These are phyloP conservation scores for Yoshiicerus persimilis DNA, from an alignment of 1,140 invertebrate species.

Conservation along the genomic window DNA sequence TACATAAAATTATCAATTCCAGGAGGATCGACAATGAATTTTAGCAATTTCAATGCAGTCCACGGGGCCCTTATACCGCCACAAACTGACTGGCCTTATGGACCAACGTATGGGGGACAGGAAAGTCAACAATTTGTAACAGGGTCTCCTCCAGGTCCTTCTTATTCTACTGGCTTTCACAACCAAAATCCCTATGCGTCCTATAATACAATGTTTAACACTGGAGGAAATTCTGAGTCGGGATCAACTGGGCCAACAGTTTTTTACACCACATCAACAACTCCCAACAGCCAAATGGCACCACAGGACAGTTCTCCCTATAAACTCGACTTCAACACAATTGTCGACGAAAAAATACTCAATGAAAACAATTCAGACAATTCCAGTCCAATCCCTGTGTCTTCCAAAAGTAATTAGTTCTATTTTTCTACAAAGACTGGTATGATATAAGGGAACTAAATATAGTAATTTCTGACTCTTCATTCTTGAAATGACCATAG, in stretches of 20 bases:
- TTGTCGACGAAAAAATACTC: slow-evolving; percentile 39
- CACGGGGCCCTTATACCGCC: slow-evolving; percentile 26
- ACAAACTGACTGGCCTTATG: slow-evolving; percentile 41
- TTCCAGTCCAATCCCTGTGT: not conserved
- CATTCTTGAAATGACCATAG: too few species aligned
- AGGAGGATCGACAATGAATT: slow-evolving; percentile 12
- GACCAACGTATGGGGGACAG: not conserved
- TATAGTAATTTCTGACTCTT: not conserved
- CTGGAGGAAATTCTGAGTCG: not conserved
- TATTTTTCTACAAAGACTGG: not conserved
- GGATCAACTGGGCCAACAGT: not conserved
- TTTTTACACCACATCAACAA: slow-evolving; percentile 18
- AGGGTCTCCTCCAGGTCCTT: not conserved
- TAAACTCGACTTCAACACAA: slow-evolving; percentile 43
- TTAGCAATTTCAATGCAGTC: slow-evolving; percentile 26
- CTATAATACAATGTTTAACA: slow-evolving; percentile 25
- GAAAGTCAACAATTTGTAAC: slow-evolving; percentile 24
- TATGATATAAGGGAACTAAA: not conserved
- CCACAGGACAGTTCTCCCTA: slow-evolving; percentile 27
- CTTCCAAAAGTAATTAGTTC: not conserved
- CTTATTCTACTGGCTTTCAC: not conserved
- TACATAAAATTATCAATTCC: not conserved
- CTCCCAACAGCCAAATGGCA: not conserved
- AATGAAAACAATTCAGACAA: not conserved
- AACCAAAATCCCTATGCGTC: slow-evolving; percentile 42